Evolutionary conservation across 2,888 invertebrate species (phyloP).

Genomic region (Charanyca ferruginea): DNA sequence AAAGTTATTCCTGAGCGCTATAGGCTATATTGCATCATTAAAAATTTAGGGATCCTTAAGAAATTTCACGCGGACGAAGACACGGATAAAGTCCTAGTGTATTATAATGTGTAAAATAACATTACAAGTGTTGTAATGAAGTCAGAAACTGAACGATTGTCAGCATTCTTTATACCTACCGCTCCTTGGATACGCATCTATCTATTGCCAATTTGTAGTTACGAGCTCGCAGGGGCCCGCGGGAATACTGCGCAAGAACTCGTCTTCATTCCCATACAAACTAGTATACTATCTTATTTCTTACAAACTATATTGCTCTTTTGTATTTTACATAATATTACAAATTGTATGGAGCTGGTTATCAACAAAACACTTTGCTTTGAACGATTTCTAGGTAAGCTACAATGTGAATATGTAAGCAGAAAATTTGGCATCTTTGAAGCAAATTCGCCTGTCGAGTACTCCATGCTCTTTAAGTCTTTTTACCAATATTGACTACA

Average conservation of each 20-base stretch:
- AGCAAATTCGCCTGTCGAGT: neutral
- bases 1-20: too few species aligned
- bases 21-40: too few species aligned
- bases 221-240: conserved; percentile 36
- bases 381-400: neutral
- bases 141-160: conserved; percentile 15
- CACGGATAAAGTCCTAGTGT: too few species aligned
- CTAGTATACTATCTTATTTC: conserved; percentile 24
- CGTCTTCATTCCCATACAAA: conserved; percentile 37
- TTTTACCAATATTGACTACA: neutral
- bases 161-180: conserved; percentile 37
- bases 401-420: neutral
- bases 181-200: conserved; percentile 36
- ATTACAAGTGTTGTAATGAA: conserved; percentile 7
- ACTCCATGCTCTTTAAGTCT: neutral
- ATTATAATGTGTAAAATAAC: neutral
- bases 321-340: conserved; percentile 23
- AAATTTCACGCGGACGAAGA: too few species aligned
- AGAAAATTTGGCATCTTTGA: neutral
- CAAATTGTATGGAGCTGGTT: conserved; percentile 22
- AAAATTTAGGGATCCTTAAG: too few species aligned
- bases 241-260: conserved; percentile 50
- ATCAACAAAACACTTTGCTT: conserved; percentile 8
- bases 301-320: conserved; percentile 18
- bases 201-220: conserved; percentile 62